Percentiles rank a stretch among this genome's conserved stretches.
phyloP scores from a whole-genome alignment of 2,113 vertebrate genomes.

The Gambusia affinis region DNA sequence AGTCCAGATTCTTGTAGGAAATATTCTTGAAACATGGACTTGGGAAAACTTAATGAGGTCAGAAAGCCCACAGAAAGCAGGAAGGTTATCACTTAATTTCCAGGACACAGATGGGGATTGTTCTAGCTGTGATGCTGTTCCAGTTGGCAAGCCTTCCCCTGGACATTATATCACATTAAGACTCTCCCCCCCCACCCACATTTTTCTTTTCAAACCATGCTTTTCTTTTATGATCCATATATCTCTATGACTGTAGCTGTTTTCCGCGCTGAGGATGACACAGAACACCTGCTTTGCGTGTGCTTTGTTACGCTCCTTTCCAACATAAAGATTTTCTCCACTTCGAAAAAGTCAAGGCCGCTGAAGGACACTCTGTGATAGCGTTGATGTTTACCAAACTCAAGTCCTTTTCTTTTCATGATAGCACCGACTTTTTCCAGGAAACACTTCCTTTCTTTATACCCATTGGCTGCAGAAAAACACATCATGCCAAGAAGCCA shows the following conservation, averaged over 20 bases:
- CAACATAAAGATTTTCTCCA: slow-evolving; percentile 61
- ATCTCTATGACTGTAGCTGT: slow-evolving; percentile 60
- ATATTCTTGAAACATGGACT: slow-evolving; percentile 23
- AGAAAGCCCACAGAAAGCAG: slow-evolving; percentile 38
- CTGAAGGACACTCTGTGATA: slow-evolving; percentile 35
- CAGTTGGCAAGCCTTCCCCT: slow-evolving; percentile 56
- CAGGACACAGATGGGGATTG: slow-evolving; percentile 69
- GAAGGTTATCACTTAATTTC: slow-evolving; percentile 61
- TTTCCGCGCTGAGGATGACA: slow-evolving; percentile 67
- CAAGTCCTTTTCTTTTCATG: slow-evolving; percentile 21
- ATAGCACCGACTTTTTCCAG: slow-evolving; percentile 11
- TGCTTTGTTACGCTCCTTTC: slow-evolving; percentile 42
- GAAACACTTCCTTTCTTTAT: background rate
- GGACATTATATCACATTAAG: slow-evolving; percentile 59
- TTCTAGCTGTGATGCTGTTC: slow-evolving; percentile 61
- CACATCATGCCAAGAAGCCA: slow-evolving; percentile 24
- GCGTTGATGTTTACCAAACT: slow-evolving; percentile 38
- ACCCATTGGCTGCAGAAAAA: slow-evolving; percentile 24
- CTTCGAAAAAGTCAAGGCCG: slow-evolving; percentile 57
- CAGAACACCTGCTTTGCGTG: slow-evolving; percentile 67
- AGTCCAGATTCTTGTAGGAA: background rate
- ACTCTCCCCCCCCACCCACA: slow-evolving; percentile 52
- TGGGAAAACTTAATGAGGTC: slow-evolving; percentile 40
- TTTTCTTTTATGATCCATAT: slow-evolving; percentile 63
- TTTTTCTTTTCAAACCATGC: slow-evolving; percentile 63